A percentile compares a stretch with the other conserved stretches of the same genome.
These are phyloP conservation scores for Meghimatium bilineatum DNA, from an alignment of 2,888 invertebrate species.

Conservation along the genomic window DNA sequence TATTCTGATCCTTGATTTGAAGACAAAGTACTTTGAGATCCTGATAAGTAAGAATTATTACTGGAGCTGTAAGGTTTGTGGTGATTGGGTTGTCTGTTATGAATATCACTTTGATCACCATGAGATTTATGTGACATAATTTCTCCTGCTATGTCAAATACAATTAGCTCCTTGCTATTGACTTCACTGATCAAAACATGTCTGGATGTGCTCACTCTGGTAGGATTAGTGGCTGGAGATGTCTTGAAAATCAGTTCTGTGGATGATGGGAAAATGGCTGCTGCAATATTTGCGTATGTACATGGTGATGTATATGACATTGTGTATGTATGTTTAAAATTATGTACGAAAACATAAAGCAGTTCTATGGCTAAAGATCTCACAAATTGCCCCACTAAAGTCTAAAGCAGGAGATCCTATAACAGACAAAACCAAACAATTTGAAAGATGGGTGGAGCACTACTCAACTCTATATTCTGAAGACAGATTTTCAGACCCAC, in stretches of 20 bases:
- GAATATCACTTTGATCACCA: neutral
- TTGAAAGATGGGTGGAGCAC: too few species aligned
- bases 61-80: neutral
- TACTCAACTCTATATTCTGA: too few species aligned
- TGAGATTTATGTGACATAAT: neutral
- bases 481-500: too few species aligned
- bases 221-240: neutral
- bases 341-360: too few species aligned
- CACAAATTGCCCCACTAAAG: too few species aligned
- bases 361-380: too few species aligned
- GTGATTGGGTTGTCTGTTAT: neutral
- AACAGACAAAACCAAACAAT: too few species aligned
- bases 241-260: conserved; percentile 23
- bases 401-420: too few species aligned
- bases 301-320: too few species aligned
- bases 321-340: too few species aligned
- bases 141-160: neutral
- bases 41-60: neutral
- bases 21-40: neutral
- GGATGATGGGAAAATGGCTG: too few species aligned
- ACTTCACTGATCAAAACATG: neutral
- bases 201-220: neutral
- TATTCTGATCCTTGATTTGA: neutral
- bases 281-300: too few species aligned
- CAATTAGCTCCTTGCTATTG: neutral